A percentile compares a stretch with the other conserved stretches of the same genome.
Conservation (phyloP, 2,888 invertebrate genomes). For the Mythimna ferrago region DNA sequence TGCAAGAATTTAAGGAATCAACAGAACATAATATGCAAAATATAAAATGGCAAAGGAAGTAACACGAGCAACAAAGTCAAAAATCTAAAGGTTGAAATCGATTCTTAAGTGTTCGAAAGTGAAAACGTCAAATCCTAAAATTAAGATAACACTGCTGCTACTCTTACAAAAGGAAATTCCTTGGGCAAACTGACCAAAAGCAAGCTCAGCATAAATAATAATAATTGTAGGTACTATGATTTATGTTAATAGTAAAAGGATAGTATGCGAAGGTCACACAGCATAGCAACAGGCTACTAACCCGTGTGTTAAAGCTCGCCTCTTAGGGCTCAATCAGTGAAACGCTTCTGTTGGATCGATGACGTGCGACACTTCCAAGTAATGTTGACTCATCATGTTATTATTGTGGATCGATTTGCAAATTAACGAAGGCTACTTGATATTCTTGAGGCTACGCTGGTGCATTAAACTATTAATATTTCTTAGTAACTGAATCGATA, state of each 20-base stretch:
- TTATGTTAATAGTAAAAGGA: constrained; percentile 8
- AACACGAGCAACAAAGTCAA: not conserved
- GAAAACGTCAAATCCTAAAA: not conserved
- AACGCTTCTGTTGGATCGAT: constrained; percentile 46
- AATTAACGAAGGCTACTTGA: constrained; percentile 35
- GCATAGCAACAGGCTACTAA: constrained; percentile 15
- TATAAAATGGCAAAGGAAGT: not conserved
- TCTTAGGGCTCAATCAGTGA: constrained; percentile 19
- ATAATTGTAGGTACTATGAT: not conserved
- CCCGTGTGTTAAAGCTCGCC: constrained; percentile 12
- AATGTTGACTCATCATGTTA: constrained; percentile 50
- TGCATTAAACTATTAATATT: constrained; percentile 33
- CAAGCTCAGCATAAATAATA: not conserved
- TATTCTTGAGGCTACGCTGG: constrained; percentile 18
- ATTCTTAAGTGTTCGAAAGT: not conserved
- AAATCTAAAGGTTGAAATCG: not conserved
- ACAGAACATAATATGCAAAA: not conserved
- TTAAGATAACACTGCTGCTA: not conserved
- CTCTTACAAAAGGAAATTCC: not conserved
- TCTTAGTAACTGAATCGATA: constrained; percentile 13
- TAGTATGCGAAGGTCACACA: not conserved
- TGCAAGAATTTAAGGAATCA: constrained; percentile 33
- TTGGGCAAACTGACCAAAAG: not conserved
- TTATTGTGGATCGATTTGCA: constrained; percentile 47
- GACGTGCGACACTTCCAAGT: constrained; percentile 46